Conservation (phyloP, 2,797 vertebrate genomes). For the Acomys russatus region DNA sequence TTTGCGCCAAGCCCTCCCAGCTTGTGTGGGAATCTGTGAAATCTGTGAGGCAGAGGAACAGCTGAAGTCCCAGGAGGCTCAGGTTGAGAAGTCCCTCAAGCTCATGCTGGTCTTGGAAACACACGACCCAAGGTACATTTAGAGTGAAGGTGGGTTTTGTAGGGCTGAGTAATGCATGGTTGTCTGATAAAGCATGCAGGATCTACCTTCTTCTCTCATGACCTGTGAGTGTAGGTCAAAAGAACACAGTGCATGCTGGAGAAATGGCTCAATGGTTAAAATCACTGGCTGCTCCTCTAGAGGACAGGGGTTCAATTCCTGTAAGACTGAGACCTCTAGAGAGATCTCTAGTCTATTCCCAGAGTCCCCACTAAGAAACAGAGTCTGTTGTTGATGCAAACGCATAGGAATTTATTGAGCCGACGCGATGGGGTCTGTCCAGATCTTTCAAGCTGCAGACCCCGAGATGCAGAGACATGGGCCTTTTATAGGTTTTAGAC, state of each 20-base stretch:
- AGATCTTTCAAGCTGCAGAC: no score
- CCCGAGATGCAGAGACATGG: no score
- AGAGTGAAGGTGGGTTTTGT: not conserved
- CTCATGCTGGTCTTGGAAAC: not conserved
- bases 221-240: not conserved
- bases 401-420: no score
- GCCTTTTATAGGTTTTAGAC: no score
- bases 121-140: not conserved
- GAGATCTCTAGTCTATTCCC: no score
- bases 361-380: no score
- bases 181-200: not conserved
- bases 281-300: not conserved
- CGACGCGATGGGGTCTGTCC: no score
- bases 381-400: no score
- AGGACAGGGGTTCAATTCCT: not conserved
- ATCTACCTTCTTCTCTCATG: not conserved
- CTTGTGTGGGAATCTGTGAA: not conserved
- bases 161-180: not conserved
- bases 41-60: not conserved
- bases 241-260: not conserved
- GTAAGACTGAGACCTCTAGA: no score
- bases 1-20: not conserved
- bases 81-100: not conserved
- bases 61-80: constrained; percentile 14
- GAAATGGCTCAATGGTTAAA: not conserved